Percentiles rank a stretch among this genome's conserved stretches.
Evolutionary conservation across 2,113 vertebrate species (phyloP).

Genomic region (Mirza zaza): DNA sequence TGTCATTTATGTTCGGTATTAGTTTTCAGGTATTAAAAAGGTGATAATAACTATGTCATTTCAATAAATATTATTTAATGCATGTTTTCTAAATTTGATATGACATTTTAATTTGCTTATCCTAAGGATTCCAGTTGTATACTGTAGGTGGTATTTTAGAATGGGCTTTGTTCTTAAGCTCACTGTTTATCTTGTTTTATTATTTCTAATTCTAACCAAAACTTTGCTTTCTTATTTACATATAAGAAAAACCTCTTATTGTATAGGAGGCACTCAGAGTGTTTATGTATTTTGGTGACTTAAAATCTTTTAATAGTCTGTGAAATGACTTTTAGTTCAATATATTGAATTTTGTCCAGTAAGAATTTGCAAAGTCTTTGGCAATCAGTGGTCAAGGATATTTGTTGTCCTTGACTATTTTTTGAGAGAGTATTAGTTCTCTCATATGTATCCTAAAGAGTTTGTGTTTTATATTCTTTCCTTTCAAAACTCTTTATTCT

Average conservation of each 20-base stretch:
- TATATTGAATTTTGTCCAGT: not conserved
- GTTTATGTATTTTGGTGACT: not conserved
- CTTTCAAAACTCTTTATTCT: conserved; percentile 1
- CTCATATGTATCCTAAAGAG: not conserved
- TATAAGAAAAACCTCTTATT: not conserved
- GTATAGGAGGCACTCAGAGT: not conserved
- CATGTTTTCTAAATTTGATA: not conserved
- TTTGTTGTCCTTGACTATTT: not conserved
- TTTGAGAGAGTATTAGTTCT: conserved; percentile 33
- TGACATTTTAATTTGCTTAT: not conserved
- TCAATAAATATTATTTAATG: not conserved
- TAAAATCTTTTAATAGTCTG: not conserved
- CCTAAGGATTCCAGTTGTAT: not conserved
- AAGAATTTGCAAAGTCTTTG: conserved; percentile 23
- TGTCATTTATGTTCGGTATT: not conserved
- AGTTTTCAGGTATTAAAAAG: conserved; percentile 6
- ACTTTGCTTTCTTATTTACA: conserved; percentile 11
- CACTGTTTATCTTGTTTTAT: not conserved
- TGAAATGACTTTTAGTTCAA: conserved; percentile 27
- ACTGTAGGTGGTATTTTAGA: not conserved
- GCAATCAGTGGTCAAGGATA: not conserved
- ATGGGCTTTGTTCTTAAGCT: not conserved
- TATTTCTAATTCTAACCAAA: conserved; percentile 30
- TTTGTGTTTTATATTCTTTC: not conserved
- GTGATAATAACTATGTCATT: not conserved